Base-by-base conservation (phyloP, 2,888 invertebrate genomes). In the Elmis aenea region DNA sequence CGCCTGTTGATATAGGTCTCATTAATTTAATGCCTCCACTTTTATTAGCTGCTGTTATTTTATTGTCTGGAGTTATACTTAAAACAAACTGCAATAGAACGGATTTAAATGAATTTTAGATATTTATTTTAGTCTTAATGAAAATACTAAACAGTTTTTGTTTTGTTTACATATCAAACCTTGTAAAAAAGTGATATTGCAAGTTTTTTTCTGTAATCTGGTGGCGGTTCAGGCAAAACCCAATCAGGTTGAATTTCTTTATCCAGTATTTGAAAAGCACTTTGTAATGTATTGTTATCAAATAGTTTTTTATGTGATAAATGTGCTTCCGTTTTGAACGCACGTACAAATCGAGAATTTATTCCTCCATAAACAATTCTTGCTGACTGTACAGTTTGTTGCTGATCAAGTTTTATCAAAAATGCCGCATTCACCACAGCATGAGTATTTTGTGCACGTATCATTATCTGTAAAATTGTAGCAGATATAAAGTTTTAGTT, bases 121-220 rank as follows among this genome's bases (percentile, higher is more conserved):
- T n/a, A n/a, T n/a, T n/a, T n/a, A n/a, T n/a, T n/a, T n/a, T n/a
- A n/a, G n/a, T n/a, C n/a, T n/a, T n/a, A n/a, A n/a, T n/a, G n/a
- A n/a, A n/a, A n/a, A n/a, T n/a, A n/a, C n/a, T n/a, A n/a, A n/a
- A n/a, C n/a, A n/a, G n/a, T n/a, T n/a, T n/a, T n/a, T n/a, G n/a
- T n/a, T n/a, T n/a, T n/a, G n/a, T n/a, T n/a, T n/a, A n/a, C n/a
- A 18, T 18, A 18, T 6, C 18, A 6, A 18, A 83, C 85, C 75
- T 89, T 91, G 62, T 89, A 92, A 57, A 91, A 81, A n/a, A 92
- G 67, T 3, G 81, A 75, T 35, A 83, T 70, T 0, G 89, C 84
- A 5, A 92, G 67, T 6, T 72, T 71, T 53, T 79, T 81, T 13
- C 88, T 74, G 54, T 82, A 89, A 20, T 68, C 69, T 0, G 83